phyloP scores from a whole-genome alignment of 2,113 vertebrate species.

The Phoxinus phoxinus region DNA sequence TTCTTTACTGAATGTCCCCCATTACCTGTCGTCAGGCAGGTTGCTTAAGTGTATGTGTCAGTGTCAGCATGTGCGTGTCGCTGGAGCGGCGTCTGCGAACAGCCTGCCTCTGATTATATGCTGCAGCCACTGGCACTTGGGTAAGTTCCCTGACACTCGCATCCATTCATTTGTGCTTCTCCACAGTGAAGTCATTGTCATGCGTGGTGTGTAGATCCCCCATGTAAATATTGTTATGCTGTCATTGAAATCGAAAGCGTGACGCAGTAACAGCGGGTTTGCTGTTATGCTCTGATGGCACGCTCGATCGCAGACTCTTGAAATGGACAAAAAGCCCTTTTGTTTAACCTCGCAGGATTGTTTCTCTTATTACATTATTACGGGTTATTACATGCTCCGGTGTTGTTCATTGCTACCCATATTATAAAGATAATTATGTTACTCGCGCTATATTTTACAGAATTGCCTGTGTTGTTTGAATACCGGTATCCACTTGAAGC shows the following conservation, averaged over 20 bases:
- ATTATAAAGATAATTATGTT: background rate
- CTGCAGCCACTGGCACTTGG: constrained; percentile 48
- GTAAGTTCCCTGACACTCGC: constrained; percentile 49
- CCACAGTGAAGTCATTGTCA: constrained; percentile 60
- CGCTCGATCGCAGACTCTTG: background rate
- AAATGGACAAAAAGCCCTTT: constrained; percentile 14
- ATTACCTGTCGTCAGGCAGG: constrained; percentile 17
- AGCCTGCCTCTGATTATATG: constrained; percentile 57
- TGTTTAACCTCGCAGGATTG: background rate
- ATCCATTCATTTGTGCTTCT: constrained; percentile 57
- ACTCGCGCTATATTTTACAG: background rate
- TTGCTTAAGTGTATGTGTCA: constrained; percentile 10
- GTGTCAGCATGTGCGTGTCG: constrained; percentile 3
- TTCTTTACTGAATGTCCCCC: background rate
- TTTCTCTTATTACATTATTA: too few species aligned
- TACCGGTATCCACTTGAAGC: background rate
- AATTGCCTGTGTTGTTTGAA: background rate
- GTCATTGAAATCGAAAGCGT: constrained; percentile 34
- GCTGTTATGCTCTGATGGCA: constrained; percentile 21
- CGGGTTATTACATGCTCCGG: background rate
- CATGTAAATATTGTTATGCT: constrained; percentile 55
- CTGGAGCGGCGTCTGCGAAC: constrained; percentile 21
- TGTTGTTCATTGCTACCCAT: background rate
- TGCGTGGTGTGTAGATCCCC: constrained; percentile 51
- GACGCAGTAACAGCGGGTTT: background rate